A percentile compares a stretch with the other conserved stretches of the same genome.
Evolutionary conservation across 2,797 vertebrate genomes (phyloP).

Genomic region (Myotis pilosus): DNA sequence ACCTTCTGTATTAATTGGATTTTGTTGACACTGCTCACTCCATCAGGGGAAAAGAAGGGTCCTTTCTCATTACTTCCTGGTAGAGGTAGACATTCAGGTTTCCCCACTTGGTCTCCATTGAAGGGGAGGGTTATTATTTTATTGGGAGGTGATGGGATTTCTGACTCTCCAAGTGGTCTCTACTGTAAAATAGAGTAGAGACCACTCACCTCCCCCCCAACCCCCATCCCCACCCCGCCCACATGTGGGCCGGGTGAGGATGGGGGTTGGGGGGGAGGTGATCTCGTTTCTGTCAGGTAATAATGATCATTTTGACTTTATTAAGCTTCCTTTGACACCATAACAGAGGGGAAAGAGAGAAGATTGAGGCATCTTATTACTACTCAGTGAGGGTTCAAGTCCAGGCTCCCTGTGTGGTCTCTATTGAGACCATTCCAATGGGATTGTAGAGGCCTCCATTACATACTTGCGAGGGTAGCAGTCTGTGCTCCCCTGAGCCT

Average conservation of each 20-base stretch:
- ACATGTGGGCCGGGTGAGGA: too few species aligned
- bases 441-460: not conserved
- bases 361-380: rapidly evolving
- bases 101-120: not conserved
- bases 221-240: too few species aligned
- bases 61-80: not conserved
- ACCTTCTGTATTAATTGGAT: not conserved
- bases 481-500: not conserved
- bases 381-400: not conserved
- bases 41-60: not conserved
- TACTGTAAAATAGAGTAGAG: too few species aligned
- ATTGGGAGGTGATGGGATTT: not conserved
- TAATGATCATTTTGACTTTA: not conserved
- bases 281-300: not conserved
- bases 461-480: not conserved
- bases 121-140: not conserved
- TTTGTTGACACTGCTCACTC: not conserved
- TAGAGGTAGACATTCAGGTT: not conserved
- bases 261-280: too few species aligned
- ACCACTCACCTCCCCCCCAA: too few species aligned
- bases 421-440: not conserved
- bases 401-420: not conserved
- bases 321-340: not conserved
- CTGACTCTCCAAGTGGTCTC: not conserved
- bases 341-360: not conserved